Percentiles rank a stretch among this genome's conserved stretches.
phyloP scores from a whole-genome alignment of 2,113 vertebrate species.

The Gymnobelideus leadbeateri region DNA sequence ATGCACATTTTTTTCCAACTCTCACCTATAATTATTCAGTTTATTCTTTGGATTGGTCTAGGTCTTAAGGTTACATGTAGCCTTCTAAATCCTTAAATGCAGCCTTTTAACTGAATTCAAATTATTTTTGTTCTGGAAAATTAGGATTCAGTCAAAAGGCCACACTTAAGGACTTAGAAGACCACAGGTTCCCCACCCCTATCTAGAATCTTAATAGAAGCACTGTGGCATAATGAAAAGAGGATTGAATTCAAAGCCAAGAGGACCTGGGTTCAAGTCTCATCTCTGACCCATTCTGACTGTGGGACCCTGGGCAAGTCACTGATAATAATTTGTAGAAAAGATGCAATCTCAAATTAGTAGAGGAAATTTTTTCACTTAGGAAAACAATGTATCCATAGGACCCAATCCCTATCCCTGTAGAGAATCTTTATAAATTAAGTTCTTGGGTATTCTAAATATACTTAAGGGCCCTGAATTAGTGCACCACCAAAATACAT shows the following conservation, averaged over 20 bases:
- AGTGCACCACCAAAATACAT: not conserved
- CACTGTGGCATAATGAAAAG: not conserved
- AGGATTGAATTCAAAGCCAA: not conserved
- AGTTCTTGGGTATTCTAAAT: constrained; percentile 2
- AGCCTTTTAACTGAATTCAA: too few relatives aligned
- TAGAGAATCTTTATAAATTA: not conserved
- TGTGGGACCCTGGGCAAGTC: not conserved
- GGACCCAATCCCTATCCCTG: not conserved
- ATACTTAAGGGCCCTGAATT: constrained; percentile 24
- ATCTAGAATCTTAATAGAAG: not conserved
- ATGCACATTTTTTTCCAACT: not conserved
- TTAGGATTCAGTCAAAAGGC: too few relatives aligned
- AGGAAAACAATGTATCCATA: not conserved
- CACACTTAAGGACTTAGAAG: too few relatives aligned
- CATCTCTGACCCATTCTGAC: not conserved
- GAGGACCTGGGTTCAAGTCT: not conserved
- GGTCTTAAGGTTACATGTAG: too few relatives aligned
- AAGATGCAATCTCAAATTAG: not conserved
- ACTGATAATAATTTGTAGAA: not conserved
- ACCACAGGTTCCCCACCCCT: too few relatives aligned
- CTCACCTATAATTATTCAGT: not conserved
- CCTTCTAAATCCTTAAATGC: too few relatives aligned
- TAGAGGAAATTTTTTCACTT: not conserved
- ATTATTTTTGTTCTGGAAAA: too few relatives aligned
- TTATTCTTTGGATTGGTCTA: not conserved